Conservation (phyloP, 2,888 invertebrate species). For the Heliconius aoede region DNA sequence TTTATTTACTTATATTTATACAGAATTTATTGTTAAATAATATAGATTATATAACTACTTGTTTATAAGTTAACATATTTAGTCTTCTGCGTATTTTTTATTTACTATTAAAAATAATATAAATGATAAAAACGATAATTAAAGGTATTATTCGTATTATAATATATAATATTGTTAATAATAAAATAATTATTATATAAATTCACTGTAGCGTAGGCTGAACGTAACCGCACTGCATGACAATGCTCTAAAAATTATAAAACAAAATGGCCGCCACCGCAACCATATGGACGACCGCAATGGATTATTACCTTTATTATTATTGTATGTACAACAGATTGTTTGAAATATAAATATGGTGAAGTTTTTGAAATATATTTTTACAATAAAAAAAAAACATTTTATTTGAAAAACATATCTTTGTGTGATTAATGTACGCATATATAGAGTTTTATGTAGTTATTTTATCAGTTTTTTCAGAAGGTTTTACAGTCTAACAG, state of each 20-base stretch:
- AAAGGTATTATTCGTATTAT: constrained; percentile 1
- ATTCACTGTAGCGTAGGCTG: constrained; percentile 20
- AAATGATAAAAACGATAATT: no score
- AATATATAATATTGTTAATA: not conserved
- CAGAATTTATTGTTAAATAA: not conserved
- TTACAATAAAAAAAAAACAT: not conserved
- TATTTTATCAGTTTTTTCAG: not conserved
- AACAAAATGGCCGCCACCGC: constrained; percentile 53
- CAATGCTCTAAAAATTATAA: constrained; percentile 50
- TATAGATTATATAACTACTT: not conserved
- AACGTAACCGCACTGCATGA: constrained; percentile 39
- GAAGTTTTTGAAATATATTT: not conserved
- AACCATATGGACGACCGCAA: constrained; percentile 58
- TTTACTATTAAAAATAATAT: not conserved
- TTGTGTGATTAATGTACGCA: no score
- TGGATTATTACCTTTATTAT: constrained; percentile 48
- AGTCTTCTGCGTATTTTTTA: not conserved
- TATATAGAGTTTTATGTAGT: no score
- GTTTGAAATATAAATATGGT: constrained; percentile 9
- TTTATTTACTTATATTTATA: not conserved
- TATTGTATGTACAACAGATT: constrained; percentile 39
- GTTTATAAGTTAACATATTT: not conserved
- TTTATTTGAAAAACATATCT: no score
- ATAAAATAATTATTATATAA: constrained; percentile 22
- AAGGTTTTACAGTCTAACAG: not conserved